phyloP scores from a whole-genome alignment of 2,797 vertebrate genomes.

The Labroides dimidiatus region DNA sequence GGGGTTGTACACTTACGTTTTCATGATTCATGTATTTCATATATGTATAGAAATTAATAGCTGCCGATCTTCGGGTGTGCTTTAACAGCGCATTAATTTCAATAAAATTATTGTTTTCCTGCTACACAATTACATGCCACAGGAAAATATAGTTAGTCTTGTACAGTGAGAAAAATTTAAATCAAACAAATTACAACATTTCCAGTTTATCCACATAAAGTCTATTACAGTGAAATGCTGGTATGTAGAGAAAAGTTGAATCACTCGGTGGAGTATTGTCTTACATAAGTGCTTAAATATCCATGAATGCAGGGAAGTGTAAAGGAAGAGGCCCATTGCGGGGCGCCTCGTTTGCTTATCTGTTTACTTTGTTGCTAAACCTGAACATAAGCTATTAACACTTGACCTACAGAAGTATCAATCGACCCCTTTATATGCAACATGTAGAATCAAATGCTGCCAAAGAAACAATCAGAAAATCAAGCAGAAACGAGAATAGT shows the following conservation, averaged over 20 bases:
- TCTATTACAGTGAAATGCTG: background rate
- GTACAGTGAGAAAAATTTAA: background rate
- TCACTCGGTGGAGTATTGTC: background rate
- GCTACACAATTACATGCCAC: too few relatives aligned
- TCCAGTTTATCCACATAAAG: background rate
- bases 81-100: too few relatives aligned
- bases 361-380: constrained; percentile 11
- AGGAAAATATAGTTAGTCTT: too few relatives aligned
- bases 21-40: too few relatives aligned
- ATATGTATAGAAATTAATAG: too few relatives aligned
- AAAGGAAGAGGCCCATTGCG: constrained; percentile 10
- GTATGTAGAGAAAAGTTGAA: background rate
- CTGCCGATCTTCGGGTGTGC: too few relatives aligned
- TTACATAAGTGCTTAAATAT: constrained; percentile 13
- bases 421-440: background rate
- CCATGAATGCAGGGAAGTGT: constrained; percentile 31
- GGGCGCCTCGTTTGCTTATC: constrained; percentile 1
- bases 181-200: background rate
- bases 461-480: constrained; percentile 1
- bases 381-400: constrained; percentile 19
- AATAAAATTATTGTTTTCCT: too few relatives aligned
- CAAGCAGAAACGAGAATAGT: constrained; percentile 26
- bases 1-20: too few relatives aligned
- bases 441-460: background rate
- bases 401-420: constrained; percentile 20